Conservation (phyloP, 2,797 vertebrate species). For the Euthynnus affinis region DNA sequence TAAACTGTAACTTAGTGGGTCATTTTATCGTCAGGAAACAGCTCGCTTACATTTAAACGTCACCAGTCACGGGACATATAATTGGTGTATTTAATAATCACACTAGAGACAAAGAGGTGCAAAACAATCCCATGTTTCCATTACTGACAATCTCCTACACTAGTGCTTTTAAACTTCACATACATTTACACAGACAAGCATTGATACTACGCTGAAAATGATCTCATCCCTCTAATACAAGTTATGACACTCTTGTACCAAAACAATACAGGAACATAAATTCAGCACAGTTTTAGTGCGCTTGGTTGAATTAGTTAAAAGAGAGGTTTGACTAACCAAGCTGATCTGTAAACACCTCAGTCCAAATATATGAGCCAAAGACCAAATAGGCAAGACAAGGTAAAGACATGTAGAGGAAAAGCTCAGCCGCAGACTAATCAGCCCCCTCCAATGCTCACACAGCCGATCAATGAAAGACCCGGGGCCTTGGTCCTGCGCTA, state of each 20-base stretch:
- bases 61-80: background rate
- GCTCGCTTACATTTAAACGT: conserved; percentile 19
- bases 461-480: conserved; percentile 86
- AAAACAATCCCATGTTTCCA: background rate
- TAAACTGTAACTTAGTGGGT: conserved; percentile 12
- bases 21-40: conserved; percentile 29
- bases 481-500: conserved; percentile 90
- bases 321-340: conserved; percentile 41
- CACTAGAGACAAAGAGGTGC: background rate
- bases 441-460: conserved; percentile 76
- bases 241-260: conserved; percentile 5
- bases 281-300: background rate
- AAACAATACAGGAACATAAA: background rate
- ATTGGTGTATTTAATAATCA: background rate
- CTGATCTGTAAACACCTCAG: conserved; percentile 71
- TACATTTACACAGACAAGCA: background rate
- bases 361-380: conserved; percentile 74
- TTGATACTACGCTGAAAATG: fast-evolving
- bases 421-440: conserved; percentile 85
- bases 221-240: conserved; percentile 8
- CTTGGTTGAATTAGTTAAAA: conserved; percentile 40
- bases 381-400: conserved; percentile 77
- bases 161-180: background rate
- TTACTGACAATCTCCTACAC: conserved; percentile 1
- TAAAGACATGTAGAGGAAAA: conserved; percentile 78